Base-by-base conservation (phyloP, 2,113 vertebrate species). In the Apteryx mantelli region DNA sequence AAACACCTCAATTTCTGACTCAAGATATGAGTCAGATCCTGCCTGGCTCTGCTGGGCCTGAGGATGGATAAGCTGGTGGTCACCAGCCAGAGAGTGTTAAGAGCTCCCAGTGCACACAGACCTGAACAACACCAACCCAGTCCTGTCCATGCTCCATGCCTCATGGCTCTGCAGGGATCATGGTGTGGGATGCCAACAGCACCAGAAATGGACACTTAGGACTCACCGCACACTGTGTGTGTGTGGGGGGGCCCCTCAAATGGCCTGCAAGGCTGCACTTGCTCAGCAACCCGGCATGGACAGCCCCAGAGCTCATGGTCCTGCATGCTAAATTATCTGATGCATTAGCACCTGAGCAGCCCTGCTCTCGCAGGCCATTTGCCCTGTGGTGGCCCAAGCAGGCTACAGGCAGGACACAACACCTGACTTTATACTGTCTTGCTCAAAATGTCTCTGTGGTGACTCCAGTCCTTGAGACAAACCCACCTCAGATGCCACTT, bases 31-130 rank as follows among this genome's bases (percentile, higher is more conserved):
- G 32, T n/a, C 22, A 53, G 61, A 82, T 52, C 17, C 66, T 76
- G 17, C 19, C 1, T 2, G 30, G 30, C 19, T 84, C 50, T 85
- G 50, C 28, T 90, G 52, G 24, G 21, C 68, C 77, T 86, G 48
- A 73, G 65, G n/a, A 19, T 3, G 20, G 56, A 53, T 1, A 12
- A 82, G 36, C 38, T 25, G 2, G 7, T 13, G 17, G 11, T 44
- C 36, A 63, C 0, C 0, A 42, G 0, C 0, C 4, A 11, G 34
- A 46, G 50, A 58, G n/a, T 32, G n/a, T 9, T 2, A 2, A n/a
- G 7, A 30, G 20, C 19, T 92, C 21, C n/a, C 2, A 5, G 30
- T 32, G 16, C 58, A 76, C 64, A 76, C 38, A 1, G 7, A 60
- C 55, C 40, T 0, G 0, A 76, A 52, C 79, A 58, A 66, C 52